Evolutionary conservation across 2,113 vertebrate species (phyloP).

Genomic region (Antechinus flavipes): DNA sequence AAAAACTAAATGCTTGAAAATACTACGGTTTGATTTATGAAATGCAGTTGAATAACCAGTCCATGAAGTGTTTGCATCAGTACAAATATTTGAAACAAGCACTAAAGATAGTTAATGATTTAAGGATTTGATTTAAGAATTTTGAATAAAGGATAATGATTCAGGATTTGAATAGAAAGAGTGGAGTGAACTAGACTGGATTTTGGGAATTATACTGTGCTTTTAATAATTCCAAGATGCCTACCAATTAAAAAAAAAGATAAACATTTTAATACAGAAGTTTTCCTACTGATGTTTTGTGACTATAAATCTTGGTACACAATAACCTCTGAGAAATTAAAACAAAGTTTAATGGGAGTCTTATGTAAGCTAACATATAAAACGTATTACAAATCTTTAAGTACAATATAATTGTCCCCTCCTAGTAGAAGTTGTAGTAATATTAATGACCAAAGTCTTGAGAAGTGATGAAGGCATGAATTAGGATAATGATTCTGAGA

Average conservation of each 20-base stretch:
- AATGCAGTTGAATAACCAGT: not conserved
- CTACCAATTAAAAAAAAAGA: not conserved
- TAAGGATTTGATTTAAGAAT: not conserved
- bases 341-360: not conserved
- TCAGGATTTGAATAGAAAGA: not conserved
- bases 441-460: not conserved
- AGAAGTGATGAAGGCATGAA: not conserved
- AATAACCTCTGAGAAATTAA: not conserved
- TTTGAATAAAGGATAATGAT: no score
- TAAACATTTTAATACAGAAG: not conserved
- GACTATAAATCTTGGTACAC: not conserved
- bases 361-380: not conserved
- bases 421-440: not conserved
- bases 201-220: not conserved
- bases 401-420: not conserved
- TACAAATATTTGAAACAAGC: not conserved
- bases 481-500: not conserved
- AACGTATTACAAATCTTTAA: not conserved
- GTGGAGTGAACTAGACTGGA: not conserved
- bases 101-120: not conserved
- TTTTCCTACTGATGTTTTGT: not conserved
- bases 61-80: not conserved
- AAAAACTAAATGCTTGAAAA: not conserved
- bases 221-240: not conserved
- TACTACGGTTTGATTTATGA: not conserved